phyloP scores from a whole-genome alignment of 2,797 vertebrate species.

The Varecia variegata region DNA sequence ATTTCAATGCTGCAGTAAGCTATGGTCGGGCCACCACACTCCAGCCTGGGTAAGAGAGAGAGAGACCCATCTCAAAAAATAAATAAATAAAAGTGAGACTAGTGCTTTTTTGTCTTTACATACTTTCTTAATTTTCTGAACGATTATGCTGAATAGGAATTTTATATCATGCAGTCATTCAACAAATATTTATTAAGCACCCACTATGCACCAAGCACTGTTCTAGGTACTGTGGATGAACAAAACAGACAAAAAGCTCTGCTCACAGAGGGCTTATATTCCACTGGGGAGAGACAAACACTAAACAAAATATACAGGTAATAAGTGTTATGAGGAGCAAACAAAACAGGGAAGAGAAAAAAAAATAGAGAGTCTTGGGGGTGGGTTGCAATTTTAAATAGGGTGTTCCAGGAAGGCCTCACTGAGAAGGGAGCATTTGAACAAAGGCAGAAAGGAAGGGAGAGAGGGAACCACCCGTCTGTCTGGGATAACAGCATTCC shows the following conservation, averaged over 20 bases:
- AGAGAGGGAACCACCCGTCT: not conserved
- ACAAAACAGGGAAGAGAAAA: not conserved
- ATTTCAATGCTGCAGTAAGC: not conserved
- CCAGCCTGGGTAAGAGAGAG: not conserved
- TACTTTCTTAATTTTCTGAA: not conserved
- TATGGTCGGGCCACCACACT: not conserved
- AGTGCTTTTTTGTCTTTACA: not conserved
- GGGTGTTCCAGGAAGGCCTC: not conserved
- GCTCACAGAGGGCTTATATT: not conserved
- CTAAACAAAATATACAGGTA: not conserved
- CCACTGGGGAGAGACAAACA: not conserved
- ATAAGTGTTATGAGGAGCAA: not conserved
- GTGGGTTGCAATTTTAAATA: not conserved
- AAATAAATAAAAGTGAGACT: not conserved
- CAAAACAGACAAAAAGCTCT: not conserved
- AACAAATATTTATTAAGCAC: not conserved
- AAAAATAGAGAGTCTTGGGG: not conserved
- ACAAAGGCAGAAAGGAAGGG: not conserved
- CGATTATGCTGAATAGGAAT: not conserved
- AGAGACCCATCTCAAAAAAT: too few species aligned
- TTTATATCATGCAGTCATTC: slow-evolving; percentile 2
- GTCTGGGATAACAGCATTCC: not conserved
- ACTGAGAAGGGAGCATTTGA: not conserved
- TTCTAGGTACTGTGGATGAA: not conserved
- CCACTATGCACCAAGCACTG: not conserved